These are phyloP conservation scores for Agelaius phoeniceus DNA, from an alignment of 2,113 vertebrate species.

Conservation along the genomic window DNA sequence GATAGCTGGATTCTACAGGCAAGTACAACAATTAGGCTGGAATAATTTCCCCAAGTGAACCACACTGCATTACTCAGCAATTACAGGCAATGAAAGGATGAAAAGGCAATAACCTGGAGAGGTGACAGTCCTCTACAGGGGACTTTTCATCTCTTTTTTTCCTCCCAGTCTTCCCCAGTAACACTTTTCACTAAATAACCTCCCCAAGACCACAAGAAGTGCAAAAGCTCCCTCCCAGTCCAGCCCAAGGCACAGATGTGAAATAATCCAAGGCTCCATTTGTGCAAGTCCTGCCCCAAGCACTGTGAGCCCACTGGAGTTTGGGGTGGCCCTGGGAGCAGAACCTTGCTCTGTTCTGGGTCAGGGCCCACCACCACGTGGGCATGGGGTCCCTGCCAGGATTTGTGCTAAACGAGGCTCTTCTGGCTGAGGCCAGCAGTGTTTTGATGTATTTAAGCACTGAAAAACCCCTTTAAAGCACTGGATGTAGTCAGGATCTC, in stretches of 20 bases:
- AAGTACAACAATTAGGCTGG: background rate
- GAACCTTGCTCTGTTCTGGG: accelerated
- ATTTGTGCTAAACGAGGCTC: background rate
- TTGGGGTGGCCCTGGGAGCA: background rate
- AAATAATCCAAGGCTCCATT: accelerated
- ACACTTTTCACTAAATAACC: background rate
- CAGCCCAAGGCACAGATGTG: background rate
- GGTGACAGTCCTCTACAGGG: background rate
- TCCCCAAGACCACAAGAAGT: background rate
- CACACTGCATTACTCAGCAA: background rate
- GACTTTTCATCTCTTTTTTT: background rate
- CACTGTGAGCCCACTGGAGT: accelerated
- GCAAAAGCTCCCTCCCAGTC: background rate
- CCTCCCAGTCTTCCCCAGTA: background rate
- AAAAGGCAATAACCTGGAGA: background rate
- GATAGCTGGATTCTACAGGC: background rate
- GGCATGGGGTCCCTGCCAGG: background rate
- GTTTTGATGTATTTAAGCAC: background rate
- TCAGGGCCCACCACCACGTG: accelerated
- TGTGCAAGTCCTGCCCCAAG: accelerated
- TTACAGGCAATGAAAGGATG: background rate
- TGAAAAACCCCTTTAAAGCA: background rate
- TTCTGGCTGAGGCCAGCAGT: background rate
- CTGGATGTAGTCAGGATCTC: background rate
- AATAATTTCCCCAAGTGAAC: background rate